These are phyloP conservation scores for Habrosyne pyritoides DNA, from an alignment of 2,888 invertebrate genomes.

Conservation along the genomic window DNA sequence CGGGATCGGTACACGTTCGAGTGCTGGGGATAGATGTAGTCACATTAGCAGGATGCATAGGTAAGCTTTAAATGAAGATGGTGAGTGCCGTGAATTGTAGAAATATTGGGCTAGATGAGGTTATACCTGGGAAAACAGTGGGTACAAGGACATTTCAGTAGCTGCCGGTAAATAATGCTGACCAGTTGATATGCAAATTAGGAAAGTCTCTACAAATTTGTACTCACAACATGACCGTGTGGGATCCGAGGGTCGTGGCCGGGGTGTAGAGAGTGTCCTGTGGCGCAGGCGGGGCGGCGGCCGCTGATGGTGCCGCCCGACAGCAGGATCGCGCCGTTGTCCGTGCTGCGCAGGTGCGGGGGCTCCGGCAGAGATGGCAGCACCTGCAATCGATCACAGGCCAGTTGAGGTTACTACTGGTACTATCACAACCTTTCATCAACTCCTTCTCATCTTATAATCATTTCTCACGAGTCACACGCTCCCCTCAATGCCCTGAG, in stretches of 20 bases:
- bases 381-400: constrained; percentile 75
- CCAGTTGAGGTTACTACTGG: too few relatives aligned
- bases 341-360: constrained; percentile 88
- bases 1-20: constrained; percentile 74
- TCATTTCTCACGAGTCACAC: too few relatives aligned
- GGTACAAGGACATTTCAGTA: too few relatives aligned
- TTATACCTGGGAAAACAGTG: too few relatives aligned
- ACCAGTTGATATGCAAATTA: too few relatives aligned
- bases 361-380: constrained; percentile 87
- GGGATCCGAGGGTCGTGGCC: constrained; percentile 53
- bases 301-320: constrained; percentile 93
- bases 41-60: neutral
- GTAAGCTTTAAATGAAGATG: neutral
- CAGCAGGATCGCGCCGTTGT: constrained; percentile 92
- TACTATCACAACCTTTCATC: too few relatives aligned
- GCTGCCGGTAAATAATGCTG: too few relatives aligned
- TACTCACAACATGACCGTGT: constrained; percentile 66
- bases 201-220: too few relatives aligned
- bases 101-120: too few relatives aligned
- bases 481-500: too few relatives aligned
- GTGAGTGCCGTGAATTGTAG: neutral
- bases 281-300: constrained; percentile 74
- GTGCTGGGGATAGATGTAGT: constrained; percentile 52
- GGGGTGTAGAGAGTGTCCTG: too few relatives aligned
- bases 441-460: too few relatives aligned